phyloP scores from a whole-genome alignment of 1,140 invertebrate species.

The Uloborus diversus region DNA sequence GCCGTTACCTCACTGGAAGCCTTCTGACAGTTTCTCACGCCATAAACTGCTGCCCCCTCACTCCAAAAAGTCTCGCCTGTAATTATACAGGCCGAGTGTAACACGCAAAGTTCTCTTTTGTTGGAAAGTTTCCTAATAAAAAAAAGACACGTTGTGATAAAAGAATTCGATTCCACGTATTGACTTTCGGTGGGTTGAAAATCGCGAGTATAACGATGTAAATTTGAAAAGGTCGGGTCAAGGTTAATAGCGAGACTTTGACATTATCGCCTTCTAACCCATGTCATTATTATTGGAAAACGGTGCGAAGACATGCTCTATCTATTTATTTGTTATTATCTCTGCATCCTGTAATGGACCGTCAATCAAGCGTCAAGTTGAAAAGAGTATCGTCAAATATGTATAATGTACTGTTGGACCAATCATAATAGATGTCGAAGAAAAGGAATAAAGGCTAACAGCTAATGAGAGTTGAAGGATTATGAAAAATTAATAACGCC shows the following conservation, averaged over 20 bases:
- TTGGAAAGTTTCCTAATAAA: slow-evolving; percentile 5
- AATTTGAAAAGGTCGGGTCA: slow-evolving; percentile 30
- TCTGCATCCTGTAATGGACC: slow-evolving; percentile 18
- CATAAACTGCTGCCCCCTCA: not conserved
- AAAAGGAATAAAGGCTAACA: too few species aligned
- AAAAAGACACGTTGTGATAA: not conserved
- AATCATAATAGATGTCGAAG: too few species aligned
- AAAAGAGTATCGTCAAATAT: too few species aligned
- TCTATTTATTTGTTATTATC: slow-evolving; percentile 21
- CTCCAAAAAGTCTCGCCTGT: not conserved
- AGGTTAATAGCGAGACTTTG: slow-evolving; percentile 51
- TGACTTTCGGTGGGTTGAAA: not conserved
- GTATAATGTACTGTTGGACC: too few species aligned
- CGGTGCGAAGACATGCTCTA: not conserved
- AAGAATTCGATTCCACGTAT: not conserved
- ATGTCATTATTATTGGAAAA: not conserved
- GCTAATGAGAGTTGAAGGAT: too few species aligned
- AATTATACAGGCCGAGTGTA: slow-evolving; percentile 10
- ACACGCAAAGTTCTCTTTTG: slow-evolving; percentile 15
- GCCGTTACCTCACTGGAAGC: slow-evolving; percentile 46
- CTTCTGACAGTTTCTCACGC: slow-evolving; percentile 41
- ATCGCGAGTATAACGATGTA: not conserved
- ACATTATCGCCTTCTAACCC: slow-evolving; percentile 26
- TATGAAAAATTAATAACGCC: too few species aligned
- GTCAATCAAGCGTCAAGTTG: too few species aligned